Percentiles rank a stretch among this genome's conserved stretches.
Evolutionary conservation across 2,888 invertebrate species (phyloP).

Genomic region (Scaeva pyrastri): DNA sequence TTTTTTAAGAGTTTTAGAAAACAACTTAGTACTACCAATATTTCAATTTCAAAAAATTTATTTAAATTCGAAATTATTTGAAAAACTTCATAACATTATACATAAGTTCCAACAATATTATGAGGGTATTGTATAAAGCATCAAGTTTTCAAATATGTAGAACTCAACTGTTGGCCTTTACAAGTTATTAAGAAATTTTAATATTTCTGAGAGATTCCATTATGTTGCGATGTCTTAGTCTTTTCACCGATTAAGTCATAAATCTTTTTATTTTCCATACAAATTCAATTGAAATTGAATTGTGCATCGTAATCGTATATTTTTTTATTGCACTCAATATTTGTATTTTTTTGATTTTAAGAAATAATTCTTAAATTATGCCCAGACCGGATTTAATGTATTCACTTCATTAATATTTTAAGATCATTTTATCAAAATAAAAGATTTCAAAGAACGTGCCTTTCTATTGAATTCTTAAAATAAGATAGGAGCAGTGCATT

Average conservation of each 20-base stretch:
- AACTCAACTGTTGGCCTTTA: too few species aligned
- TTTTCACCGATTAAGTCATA: not conserved
- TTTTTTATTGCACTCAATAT: not conserved
- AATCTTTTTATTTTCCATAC: slow-evolving; percentile 1
- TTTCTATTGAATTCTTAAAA: slow-evolving; percentile 21
- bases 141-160: too few species aligned
- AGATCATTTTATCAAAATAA: not conserved
- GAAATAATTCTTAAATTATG: slow-evolving; percentile 26
- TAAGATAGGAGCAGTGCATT: not conserved
- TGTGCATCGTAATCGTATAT: not conserved
- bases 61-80: too few species aligned
- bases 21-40: too few species aligned
- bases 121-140: too few species aligned
- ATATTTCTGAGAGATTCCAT: slow-evolving; percentile 25
- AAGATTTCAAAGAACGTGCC: slow-evolving; percentile 15
- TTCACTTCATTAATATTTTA: slow-evolving; percentile 23
- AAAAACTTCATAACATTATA: too few species aligned
- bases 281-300: not conserved
- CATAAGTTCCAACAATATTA: too few species aligned
- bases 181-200: too few species aligned
- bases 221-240: not conserved
- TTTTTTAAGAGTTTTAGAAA: too few species aligned
- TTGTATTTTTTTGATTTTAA: not conserved
- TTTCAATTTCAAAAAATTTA: too few species aligned
- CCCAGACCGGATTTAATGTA: slow-evolving; percentile 27